A percentile compares a stretch with the other conserved stretches of the same genome.
Conservation (phyloP, 2,888 invertebrate genomes). For the Apodemia hepburni region DNA sequence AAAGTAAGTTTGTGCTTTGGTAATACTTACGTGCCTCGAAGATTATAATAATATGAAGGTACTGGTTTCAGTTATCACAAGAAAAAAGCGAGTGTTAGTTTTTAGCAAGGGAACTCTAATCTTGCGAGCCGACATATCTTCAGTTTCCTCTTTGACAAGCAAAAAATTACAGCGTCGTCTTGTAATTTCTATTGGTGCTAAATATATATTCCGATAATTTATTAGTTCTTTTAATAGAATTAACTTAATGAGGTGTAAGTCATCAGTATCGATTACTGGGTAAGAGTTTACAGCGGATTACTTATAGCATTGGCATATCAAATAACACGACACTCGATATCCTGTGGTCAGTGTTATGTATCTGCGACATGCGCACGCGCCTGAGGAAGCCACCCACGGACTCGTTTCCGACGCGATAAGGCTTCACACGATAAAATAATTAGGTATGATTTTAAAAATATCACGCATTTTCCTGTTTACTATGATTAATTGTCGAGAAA, state of each 20-base stretch:
- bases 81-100: no score
- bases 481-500: neutral
- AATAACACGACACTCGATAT: constrained; percentile 45
- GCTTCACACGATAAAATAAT: constrained; percentile 46
- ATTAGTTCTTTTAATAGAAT: neutral
- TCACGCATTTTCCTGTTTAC: neutral
- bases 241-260: constrained; percentile 2
- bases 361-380: constrained; percentile 59
- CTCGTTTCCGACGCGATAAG: constrained; percentile 63
- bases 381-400: constrained; percentile 60
- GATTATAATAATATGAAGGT: no score
- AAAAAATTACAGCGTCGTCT: no score
- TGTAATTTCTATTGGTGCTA: no score
- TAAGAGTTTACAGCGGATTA: constrained; percentile 32
- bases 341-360: constrained; percentile 46
- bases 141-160: no score
- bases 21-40: no score
- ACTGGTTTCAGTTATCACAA: no score
- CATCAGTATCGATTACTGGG: constrained; percentile 33
- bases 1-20: no score
- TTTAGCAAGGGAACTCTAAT: no score
- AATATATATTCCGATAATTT: no score
- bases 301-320: constrained; percentile 27
- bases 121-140: no score
- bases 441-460: neutral